Conservation (phyloP, 2,113 vertebrate genomes). For the Propithecus coquereli region DNA sequence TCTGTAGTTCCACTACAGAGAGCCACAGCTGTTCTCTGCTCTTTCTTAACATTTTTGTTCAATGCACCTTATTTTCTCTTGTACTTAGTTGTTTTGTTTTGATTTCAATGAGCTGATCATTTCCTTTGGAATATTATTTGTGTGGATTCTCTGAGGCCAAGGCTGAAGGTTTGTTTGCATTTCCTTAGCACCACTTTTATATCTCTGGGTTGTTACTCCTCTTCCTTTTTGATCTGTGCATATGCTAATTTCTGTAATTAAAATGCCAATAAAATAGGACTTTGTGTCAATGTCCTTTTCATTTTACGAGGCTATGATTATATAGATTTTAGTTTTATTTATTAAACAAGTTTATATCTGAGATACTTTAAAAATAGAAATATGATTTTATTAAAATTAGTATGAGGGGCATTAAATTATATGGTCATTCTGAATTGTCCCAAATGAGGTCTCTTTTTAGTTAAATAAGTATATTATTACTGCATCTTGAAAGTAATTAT, state of each 20-base stretch:
- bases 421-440: slow-evolving; percentile 21
- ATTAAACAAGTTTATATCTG: slow-evolving; percentile 35
- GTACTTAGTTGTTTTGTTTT: not conserved
- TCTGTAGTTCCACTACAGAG: not conserved
- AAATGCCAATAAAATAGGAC: slow-evolving; percentile 30
- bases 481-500: slow-evolving; percentile 40
- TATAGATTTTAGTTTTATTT: slow-evolving; percentile 44
- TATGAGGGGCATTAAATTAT: slow-evolving; percentile 39
- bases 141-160: not conserved
- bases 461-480: slow-evolving; percentile 18
- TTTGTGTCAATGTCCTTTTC: slow-evolving; percentile 38
- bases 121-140: slow-evolving; percentile 42
- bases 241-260: slow-evolving; percentile 10
- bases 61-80: not conserved
- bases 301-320: slow-evolving; percentile 21
- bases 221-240: not conserved
- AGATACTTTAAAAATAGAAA: slow-evolving; percentile 46
- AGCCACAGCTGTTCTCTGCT: not conserved
- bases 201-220: slow-evolving; percentile 13
- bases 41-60: not conserved
- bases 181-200: slow-evolving; percentile 8
- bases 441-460: slow-evolving; percentile 13
- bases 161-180: not conserved
- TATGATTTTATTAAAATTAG: slow-evolving; percentile 52
- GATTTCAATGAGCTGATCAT: not conserved